A percentile compares a stretch with the other conserved stretches of the same genome.
These are phyloP conservation scores for Chondrilla cf. caribensis DNA, from an alignment of 37 sponge, comb jelly and placozoan genomes.

Conservation along the genomic window DNA sequence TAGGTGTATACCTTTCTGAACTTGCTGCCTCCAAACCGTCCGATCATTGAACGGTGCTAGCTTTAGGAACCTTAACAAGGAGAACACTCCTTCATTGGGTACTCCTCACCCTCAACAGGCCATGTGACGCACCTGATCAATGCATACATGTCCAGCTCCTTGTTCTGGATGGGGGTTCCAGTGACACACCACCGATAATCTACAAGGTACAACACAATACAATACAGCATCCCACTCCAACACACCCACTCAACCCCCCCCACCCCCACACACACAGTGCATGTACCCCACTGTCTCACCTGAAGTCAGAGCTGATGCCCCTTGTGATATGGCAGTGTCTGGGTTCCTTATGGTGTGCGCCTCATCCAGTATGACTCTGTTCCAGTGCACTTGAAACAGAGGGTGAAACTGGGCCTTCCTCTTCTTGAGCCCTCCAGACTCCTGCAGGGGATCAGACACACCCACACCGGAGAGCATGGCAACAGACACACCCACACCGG, in stretches of 20 bases:
- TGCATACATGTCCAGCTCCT: slow-evolving; percentile 71
- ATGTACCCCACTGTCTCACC: slow-evolving; percentile 26
- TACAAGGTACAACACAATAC: slow-evolving; percentile 8
- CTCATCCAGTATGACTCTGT: slow-evolving; percentile 71
- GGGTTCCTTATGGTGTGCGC: slow-evolving; percentile 74
- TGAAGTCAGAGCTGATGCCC: slow-evolving; percentile 41
- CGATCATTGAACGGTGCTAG: slow-evolving; percentile 75
- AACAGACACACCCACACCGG: slow-evolving; percentile 1
- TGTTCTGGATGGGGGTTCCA: slow-evolving; percentile 83
- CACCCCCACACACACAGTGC: slow-evolving; percentile 4
- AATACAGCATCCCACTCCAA: not conserved
- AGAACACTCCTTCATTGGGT: not conserved
- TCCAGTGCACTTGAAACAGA: slow-evolving; percentile 70
- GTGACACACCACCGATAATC: slow-evolving; percentile 74
- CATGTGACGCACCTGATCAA: slow-evolving; percentile 35
- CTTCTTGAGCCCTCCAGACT: not conserved
- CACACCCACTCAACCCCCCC: not conserved
- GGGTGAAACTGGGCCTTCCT: not conserved
- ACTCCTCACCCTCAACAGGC: not conserved
- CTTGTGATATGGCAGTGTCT: slow-evolving; percentile 48
- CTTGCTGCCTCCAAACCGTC: slow-evolving; percentile 59
- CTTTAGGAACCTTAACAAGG: slow-evolving; percentile 38
- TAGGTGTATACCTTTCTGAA: slow-evolving; percentile 53
- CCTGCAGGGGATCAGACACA: not conserved
- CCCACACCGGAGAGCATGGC: not conserved